A percentile compares a stretch with the other conserved stretches of the same genome.
Evolutionary conservation across 2,113 vertebrate genomes (phyloP).

Genomic region (Zosterops hypoxanthus): DNA sequence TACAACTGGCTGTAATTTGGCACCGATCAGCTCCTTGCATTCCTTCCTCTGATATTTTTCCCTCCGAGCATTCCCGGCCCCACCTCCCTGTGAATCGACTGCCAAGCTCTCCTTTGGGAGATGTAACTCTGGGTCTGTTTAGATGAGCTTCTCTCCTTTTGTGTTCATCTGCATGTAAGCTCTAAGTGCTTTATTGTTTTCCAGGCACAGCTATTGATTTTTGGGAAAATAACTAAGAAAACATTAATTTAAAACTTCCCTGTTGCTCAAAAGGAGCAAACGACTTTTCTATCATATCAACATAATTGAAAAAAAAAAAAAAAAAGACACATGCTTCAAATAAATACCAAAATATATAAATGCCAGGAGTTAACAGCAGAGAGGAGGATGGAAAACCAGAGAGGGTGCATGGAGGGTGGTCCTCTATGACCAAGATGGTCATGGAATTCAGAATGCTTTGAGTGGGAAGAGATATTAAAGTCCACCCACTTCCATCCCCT

Average conservation of each 20-base stretch:
- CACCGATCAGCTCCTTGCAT: not conserved
- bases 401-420: not conserved
- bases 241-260: not conserved
- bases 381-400: not conserved
- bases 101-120: not conserved
- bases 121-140: not conserved
- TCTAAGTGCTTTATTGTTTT: not conserved
- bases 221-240: not conserved
- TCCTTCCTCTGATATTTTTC: not conserved
- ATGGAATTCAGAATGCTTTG: not conserved
- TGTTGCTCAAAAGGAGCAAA: not conserved
- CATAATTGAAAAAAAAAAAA: not conserved
- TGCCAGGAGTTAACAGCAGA: not conserved
- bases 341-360: not conserved
- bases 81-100: not conserved
- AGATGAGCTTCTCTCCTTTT: not conserved
- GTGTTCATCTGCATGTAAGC: not conserved
- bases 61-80: not conserved
- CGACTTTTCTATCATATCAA: not conserved
- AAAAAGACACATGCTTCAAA: not conserved
- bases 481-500: accelerated
- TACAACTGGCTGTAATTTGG: not conserved
- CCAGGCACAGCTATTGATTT: not conserved
- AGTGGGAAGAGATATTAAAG: not conserved
- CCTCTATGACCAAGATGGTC: not conserved